Evolutionary conservation across 35 echinoderm and acorn worm genomes (phyloP).

Genomic region (Apostichopus californicus): DNA sequence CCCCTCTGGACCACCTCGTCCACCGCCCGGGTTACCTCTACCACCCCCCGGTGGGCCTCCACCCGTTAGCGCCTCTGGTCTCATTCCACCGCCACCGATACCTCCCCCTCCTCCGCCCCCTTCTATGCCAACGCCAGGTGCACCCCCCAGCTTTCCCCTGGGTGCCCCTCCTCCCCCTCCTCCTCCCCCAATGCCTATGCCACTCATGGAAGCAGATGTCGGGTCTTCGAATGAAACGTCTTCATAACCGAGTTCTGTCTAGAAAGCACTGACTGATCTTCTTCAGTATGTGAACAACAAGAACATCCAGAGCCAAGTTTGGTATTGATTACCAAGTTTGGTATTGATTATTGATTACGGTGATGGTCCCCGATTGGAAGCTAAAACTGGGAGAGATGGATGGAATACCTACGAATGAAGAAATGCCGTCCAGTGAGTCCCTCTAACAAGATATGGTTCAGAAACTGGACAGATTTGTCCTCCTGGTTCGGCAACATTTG

Average conservation of each 20-base stretch:
- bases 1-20: background rate
- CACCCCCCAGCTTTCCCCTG: slow-evolving; percentile 52
- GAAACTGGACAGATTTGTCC: too few relatives aligned
- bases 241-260: background rate
- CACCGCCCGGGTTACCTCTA: background rate
- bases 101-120: slow-evolving; percentile 66
- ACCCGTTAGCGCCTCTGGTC: background rate
- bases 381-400: too few relatives aligned
- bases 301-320: too few relatives aligned
- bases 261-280: background rate
- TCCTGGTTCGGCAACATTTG: too few relatives aligned
- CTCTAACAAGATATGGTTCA: too few relatives aligned
- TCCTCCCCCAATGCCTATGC: slow-evolving; percentile 35
- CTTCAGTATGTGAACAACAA: too few relatives aligned
- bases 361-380: too few relatives aligned
- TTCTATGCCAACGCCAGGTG: slow-evolving; percentile 40
- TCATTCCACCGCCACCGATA: slow-evolving; percentile 32
- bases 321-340: too few relatives aligned
- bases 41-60: slow-evolving; percentile 24
- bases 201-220: background rate
- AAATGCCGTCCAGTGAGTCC: too few relatives aligned
- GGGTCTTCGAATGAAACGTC: background rate
- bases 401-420: too few relatives aligned
- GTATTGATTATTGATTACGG: too few relatives aligned
- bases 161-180: slow-evolving; percentile 52